Conservation (phyloP, 1,140 invertebrate genomes). For the Drosophila nigrodunni region DNA sequence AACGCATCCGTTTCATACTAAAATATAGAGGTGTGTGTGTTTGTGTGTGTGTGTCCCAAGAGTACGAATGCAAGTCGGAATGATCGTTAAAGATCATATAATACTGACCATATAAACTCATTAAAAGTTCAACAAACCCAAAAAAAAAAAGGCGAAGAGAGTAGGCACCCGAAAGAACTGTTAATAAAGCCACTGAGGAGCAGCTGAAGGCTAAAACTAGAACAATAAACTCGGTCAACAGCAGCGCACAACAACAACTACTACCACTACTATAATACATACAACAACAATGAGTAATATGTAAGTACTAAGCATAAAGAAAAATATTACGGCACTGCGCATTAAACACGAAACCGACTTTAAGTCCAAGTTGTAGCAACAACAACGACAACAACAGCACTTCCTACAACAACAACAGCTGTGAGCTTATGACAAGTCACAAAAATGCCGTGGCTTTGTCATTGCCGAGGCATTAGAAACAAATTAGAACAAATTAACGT, state of each 20-base stretch:
- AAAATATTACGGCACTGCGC: constrained; percentile 75
- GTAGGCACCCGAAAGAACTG: constrained; percentile 55
- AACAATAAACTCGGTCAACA: constrained; percentile 74
- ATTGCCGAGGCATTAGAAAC: constrained; percentile 49
- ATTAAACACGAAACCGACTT: constrained; percentile 55
- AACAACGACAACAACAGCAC: constrained; percentile 6
- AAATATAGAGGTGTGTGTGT: no score
- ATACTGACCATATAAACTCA: constrained; percentile 65
- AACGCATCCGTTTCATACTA: constrained; percentile 17
- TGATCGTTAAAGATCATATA: constrained; percentile 67
- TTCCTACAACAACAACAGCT: constrained; percentile 8
- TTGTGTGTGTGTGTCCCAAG: not conserved
- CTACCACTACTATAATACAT: constrained; percentile 13
- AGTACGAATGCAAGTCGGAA: constrained; percentile 15
- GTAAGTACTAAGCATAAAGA: constrained; percentile 61
- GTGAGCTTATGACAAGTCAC: constrained; percentile 59
- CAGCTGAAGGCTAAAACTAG: constrained; percentile 51
- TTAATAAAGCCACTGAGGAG: constrained; percentile 36
- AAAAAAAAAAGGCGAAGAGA: constrained; percentile 24
- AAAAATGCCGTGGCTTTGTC: constrained; percentile 32
- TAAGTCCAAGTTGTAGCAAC: constrained; percentile 15
- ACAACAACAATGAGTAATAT: constrained; percentile 43
- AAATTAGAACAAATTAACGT: constrained; percentile 69
- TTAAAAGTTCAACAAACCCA: constrained; percentile 74
- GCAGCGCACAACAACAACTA: constrained; percentile 26